phyloP scores from a whole-genome alignment of 2,888 invertebrate species.

The Pheosia gnoma region DNA sequence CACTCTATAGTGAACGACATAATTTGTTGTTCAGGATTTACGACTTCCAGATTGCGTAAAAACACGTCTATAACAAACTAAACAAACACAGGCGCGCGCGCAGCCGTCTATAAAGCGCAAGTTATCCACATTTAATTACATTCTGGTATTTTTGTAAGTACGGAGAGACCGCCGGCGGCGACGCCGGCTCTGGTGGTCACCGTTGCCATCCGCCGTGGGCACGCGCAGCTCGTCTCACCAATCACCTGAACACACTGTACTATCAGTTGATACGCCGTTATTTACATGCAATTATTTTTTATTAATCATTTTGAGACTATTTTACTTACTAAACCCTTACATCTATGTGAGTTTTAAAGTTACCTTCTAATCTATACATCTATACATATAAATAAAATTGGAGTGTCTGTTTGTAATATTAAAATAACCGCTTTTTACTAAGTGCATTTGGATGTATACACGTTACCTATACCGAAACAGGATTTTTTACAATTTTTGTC shows the following conservation, averaged over 20 bases:
- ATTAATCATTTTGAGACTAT: too few relatives aligned
- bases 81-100: constrained; percentile 78
- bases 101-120: constrained; percentile 82
- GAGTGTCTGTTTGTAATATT: too few relatives aligned
- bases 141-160: constrained; percentile 83
- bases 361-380: too few relatives aligned
- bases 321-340: too few relatives aligned
- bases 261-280: not conserved
- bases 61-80: constrained; percentile 82
- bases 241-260: constrained; percentile 7
- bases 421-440: too few relatives aligned
- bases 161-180: constrained; percentile 76
- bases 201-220: constrained; percentile 13
- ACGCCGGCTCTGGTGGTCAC: constrained; percentile 69
- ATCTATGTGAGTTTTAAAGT: too few relatives aligned
- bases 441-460: too few relatives aligned
- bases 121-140: constrained; percentile 83
- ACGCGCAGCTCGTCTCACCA: constrained; percentile 12
- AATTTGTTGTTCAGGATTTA: constrained; percentile 81
- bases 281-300: too few relatives aligned
- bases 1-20: constrained; percentile 75
- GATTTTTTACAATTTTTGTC: too few relatives aligned
- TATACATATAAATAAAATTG: too few relatives aligned
- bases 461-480: too few relatives aligned
- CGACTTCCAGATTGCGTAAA: constrained; percentile 84